Base-by-base conservation (phyloP, 2,888 invertebrate species). In the Kryphioiulus occultus region DNA sequence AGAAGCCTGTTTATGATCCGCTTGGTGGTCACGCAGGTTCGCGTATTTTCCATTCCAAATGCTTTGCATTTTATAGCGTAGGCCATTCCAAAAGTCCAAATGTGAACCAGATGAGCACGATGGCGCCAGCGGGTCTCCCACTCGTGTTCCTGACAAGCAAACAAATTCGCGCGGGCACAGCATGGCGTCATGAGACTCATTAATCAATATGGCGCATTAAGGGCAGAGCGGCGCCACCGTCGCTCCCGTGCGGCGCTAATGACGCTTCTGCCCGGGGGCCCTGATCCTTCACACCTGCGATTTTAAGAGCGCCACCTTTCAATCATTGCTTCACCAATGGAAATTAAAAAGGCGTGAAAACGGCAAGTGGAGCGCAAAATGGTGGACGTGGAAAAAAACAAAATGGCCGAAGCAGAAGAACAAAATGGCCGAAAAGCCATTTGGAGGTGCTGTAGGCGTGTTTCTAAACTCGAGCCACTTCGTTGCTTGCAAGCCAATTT, bases 131-230 rank as follows among this genome's bases (percentile, higher is more conserved):
- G 17, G 53, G 0, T 53, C 53, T 53, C 53, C 53, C 53, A 53
- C n/a, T 53, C 53, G 17, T 53, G 17, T 53, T 53, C n/a, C 53
- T 53, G 53, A 53, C 53, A 53, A 7, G 53, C n/a, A n/a, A n/a
- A 53, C 53, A 53, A 53, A 53, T 53, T 53, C n/a, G 12, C 53
- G 53, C 53, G 53, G 83, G 35, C 32, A 26, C 35, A 35, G 32
- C 32, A 22, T 19, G 83, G 83, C 83, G 30, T 30, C 44, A 85
- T 22, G 42, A 85, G 42, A 35, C 39, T 85, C 85, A 85, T 85
- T 85, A 85, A 85, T 85, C 85, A 85, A 85, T 39, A 42, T 12
- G 85, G 42, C 32, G 19, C 85, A 85, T 85, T 85, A 44, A 44
- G 35, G 19, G 83, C 35, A 30, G 83, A 26, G 83, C 30, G 83